Base-by-base conservation (phyloP, 2,888 invertebrate genomes). In the Esperia sulphurella region DNA sequence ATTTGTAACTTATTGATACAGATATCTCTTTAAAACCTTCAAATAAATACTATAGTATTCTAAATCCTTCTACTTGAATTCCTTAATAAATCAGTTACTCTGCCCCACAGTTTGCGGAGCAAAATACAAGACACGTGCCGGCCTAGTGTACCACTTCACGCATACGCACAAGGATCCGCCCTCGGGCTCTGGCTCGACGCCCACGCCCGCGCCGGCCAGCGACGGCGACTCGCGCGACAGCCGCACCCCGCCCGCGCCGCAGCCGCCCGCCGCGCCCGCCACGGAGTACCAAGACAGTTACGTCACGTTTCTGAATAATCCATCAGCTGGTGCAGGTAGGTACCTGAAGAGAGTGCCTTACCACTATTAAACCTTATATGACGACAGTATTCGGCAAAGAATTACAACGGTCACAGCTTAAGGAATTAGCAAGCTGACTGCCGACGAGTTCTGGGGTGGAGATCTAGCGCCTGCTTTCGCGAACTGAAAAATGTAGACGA, bases 101-200 rank as follows among this genome's bases (percentile, higher is more conserved):
- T n/a, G n/a, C 10, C 31, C 31, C 3, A 41, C 93, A 96, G 96
- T 96, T 81, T 98, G 98, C 92, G 96, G 96, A 82, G 97, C 97
- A 73, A 94, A 97, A 77, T 98, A 98, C 94, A 98, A 98, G 93
- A 97, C 97, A 60, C 93, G 97, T 65, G 97, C 98, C 63, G 98
- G 98, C 63, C 93, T 98, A 78, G 97, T 96, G 69, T 98, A 98
- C 92, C 98, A 98, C 93, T 96, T 95, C 92, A 94, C 95, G 75
- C 97, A 97, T 91, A 95, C 96, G 75, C 96, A 97, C 92, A 92
- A 92, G 83, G 92, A 92, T 71, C 88, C 91, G 56, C 57, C 75
- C 12, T 61, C 84, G 71, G 74, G 85, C 72, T 52, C 49, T 42
- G 52, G 50, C 46, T 45, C 41, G 56, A 59, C 51, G 14, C 42